phyloP scores from a whole-genome alignment of 2,888 invertebrate species.

The Tiphia femorata region DNA sequence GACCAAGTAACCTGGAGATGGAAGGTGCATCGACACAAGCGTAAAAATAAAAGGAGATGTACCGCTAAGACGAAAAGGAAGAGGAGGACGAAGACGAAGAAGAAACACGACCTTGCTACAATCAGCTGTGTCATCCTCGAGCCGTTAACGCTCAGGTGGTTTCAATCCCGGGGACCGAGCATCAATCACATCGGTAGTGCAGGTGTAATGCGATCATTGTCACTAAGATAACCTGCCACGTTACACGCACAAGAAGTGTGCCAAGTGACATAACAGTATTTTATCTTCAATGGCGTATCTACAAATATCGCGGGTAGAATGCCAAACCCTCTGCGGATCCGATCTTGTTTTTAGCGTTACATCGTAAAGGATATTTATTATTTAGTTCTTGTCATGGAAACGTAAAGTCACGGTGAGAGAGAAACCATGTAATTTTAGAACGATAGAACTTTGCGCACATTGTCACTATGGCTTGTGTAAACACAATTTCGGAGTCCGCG shows the following conservation, averaged over 20 bases:
- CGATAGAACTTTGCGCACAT: too few species aligned
- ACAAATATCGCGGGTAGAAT: slow-evolving; percentile 14
- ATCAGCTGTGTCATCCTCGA: slow-evolving; percentile 67
- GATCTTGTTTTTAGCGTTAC: too few species aligned
- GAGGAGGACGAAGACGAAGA: slow-evolving; percentile 31
- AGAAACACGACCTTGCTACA: slow-evolving; percentile 59
- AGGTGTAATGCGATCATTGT: slow-evolving; percentile 63
- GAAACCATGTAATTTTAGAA: too few species aligned
- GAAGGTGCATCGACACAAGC: slow-evolving; percentile 52
- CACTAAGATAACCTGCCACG: slow-evolving; percentile 47
- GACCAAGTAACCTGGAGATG: slow-evolving; percentile 63
- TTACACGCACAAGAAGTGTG: slow-evolving; percentile 48
- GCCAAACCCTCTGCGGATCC: too few species aligned
- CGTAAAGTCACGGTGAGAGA: too few species aligned
- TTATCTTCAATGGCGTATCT: slow-evolving; percentile 46
- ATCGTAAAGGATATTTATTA: too few species aligned
- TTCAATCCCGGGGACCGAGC: slow-evolving; percentile 51
- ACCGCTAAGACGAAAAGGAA: slow-evolving; percentile 62
- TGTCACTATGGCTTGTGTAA: too few species aligned
- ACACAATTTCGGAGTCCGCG: too few species aligned
- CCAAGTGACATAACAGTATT: slow-evolving; percentile 56
- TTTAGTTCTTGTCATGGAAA: too few species aligned
- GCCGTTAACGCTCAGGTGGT: slow-evolving; percentile 63
- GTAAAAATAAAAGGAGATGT: slow-evolving; percentile 57
- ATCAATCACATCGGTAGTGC: slow-evolving; percentile 65